phyloP scores from a whole-genome alignment of 2,888 invertebrate species.

The Spodoptera picta region DNA sequence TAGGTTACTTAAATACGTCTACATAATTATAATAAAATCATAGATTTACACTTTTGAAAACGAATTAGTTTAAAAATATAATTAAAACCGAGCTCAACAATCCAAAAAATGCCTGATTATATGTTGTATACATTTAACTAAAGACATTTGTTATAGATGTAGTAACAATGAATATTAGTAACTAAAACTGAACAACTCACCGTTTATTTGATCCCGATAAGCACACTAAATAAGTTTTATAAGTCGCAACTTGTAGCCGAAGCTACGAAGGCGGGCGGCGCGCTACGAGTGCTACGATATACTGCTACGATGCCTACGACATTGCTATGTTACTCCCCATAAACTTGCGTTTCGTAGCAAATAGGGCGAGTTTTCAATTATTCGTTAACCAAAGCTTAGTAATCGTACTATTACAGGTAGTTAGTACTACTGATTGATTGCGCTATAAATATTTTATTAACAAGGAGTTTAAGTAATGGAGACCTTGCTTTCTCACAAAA shows the following conservation, averaged over 20 bases:
- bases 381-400: not conserved
- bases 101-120: too few relatives aligned
- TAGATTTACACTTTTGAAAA: too few relatives aligned
- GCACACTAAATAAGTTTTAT: constrained; percentile 3
- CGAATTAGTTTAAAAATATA: too few relatives aligned
- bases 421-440: not conserved
- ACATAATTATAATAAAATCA: too few relatives aligned
- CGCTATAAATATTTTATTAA: not conserved
- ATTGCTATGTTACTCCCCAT: constrained; percentile 13
- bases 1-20: too few relatives aligned
- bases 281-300: constrained; percentile 54
- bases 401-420: not conserved
- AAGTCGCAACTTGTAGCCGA: not conserved
- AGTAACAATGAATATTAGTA: too few relatives aligned
- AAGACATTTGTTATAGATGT: too few relatives aligned
- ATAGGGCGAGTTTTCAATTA: constrained; percentile 4
- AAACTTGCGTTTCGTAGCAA: constrained; percentile 11
- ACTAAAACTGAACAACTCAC: constrained; percentile 20
- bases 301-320: constrained; percentile 45
- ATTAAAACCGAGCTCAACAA: too few relatives aligned
- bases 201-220: not conserved
- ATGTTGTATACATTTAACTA: too few relatives aligned
- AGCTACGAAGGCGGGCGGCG: constrained; percentile 43
- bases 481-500: too few relatives aligned
- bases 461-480: not conserved